phyloP scores from a whole-genome alignment of 2,797 vertebrate species.

The Australoheros facetus region DNA sequence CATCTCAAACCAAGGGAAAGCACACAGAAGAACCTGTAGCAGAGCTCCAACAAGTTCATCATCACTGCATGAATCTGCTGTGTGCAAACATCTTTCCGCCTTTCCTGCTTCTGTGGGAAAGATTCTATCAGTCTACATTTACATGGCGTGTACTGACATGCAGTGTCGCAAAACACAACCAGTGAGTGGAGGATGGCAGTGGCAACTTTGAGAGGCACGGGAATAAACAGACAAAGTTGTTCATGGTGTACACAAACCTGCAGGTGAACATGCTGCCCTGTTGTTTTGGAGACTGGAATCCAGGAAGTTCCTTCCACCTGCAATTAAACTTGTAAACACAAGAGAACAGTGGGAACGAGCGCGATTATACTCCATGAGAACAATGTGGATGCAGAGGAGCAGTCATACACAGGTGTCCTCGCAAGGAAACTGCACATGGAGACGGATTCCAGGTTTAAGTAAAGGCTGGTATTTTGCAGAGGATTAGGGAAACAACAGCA shows the following conservation, averaged over 20 bases:
- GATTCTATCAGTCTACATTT: slow-evolving; percentile 33
- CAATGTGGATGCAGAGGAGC: neutral
- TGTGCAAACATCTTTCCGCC: slow-evolving; percentile 41
- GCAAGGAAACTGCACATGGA: slow-evolving; percentile 27
- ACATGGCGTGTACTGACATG: slow-evolving; percentile 26
- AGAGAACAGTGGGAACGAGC: slow-evolving; percentile 10
- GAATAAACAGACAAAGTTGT: neutral
- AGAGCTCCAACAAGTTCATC: slow-evolving; percentile 51
- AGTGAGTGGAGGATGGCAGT: slow-evolving; percentile 32
- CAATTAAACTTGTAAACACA: slow-evolving; percentile 10
- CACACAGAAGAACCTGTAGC: slow-evolving; percentile 39
- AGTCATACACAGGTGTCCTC: slow-evolving; percentile 2
- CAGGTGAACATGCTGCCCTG: neutral
- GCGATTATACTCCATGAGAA: neutral
- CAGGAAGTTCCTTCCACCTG: neutral
- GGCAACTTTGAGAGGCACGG: slow-evolving; percentile 12
- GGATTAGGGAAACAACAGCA: slow-evolving; percentile 26
- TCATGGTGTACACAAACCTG: neutral
- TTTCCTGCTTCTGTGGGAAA: slow-evolving; percentile 49
- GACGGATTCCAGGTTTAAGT: slow-evolving; percentile 29
- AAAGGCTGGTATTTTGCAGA: slow-evolving; percentile 17
- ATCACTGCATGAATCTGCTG: slow-evolving; percentile 55
- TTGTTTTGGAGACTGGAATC: slow-evolving; percentile 13
- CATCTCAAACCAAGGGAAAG: slow-evolving; percentile 44
- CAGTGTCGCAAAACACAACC: slow-evolving; percentile 30